Conservation (phyloP, 2,797 vertebrate species). For the Trachops cirrhosus region DNA sequence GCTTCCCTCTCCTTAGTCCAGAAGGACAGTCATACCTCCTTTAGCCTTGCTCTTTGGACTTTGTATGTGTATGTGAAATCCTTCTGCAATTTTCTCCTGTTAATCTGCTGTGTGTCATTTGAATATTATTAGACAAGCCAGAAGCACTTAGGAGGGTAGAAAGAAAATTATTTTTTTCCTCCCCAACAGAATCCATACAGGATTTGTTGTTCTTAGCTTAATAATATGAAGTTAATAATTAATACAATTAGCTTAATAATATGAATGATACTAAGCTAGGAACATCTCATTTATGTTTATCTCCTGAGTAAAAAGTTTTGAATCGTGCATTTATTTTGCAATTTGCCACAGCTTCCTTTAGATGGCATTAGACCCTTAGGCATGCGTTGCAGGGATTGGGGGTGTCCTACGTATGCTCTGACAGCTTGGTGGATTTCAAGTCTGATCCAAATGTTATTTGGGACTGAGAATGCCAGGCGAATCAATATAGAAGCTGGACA, state of each 20-base stretch:
- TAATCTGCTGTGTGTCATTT: neutral
- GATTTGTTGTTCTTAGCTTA: neutral
- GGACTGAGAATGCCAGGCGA: neutral
- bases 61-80: neutral
- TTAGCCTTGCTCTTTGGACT: neutral
- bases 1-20: neutral
- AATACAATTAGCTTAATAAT: neutral
- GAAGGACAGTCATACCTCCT: neutral
- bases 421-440: constrained; percentile 12
- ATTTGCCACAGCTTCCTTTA: constrained; percentile 71
- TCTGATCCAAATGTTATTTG: neutral
- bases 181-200: neutral
- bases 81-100: neutral
- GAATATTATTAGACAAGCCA: neutral
- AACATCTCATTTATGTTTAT: neutral
- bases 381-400: neutral
- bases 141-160: neutral
- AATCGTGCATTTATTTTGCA: constrained; percentile 25
- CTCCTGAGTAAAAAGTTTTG: neutral
- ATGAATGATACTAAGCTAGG: neutral
- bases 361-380: constrained; percentile 75
- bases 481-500: neutral
- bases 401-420: neutral
- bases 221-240: neutral
- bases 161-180: neutral